Conservation (phyloP, 2,113 vertebrate genomes). For the Xenotilapia caudafasciata region DNA sequence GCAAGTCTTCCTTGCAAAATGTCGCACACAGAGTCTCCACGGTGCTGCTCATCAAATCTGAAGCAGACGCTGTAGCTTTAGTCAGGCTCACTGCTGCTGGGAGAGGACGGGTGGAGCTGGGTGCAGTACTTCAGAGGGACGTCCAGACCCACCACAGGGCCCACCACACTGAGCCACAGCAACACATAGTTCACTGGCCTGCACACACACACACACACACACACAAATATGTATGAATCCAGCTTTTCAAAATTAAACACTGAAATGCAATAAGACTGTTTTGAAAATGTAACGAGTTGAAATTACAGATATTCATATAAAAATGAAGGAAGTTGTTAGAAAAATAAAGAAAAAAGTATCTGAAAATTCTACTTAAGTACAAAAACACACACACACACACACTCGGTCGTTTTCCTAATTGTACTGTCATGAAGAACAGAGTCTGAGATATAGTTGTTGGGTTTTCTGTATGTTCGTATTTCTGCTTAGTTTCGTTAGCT, state of each 20-base stretch:
- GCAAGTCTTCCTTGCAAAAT: neutral
- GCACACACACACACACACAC: neutral
- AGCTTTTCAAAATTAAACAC: neutral
- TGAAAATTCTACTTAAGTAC: neutral
- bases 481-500: neutral
- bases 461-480: neutral
- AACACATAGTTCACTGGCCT: conserved; percentile 70
- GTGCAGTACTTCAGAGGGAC: conserved; percentile 61
- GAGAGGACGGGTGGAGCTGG: neutral
- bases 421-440: neutral
- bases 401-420: fast-evolving
- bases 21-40: fast-evolving
- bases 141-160: conserved; percentile 68
- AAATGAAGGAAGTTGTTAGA: neutral
- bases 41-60: fast-evolving
- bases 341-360: neutral
- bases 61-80: neutral
- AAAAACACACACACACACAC: neutral
- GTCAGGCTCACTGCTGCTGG: neutral
- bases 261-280: fast-evolving
- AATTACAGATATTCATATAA: neutral
- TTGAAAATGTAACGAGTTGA: neutral
- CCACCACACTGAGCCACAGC: conserved; percentile 73
- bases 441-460: neutral
- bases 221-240: neutral